These are phyloP conservation scores for Salvelinus sp. DNA, from an alignment of 2,113 vertebrate genomes.

Conservation along the genomic window DNA sequence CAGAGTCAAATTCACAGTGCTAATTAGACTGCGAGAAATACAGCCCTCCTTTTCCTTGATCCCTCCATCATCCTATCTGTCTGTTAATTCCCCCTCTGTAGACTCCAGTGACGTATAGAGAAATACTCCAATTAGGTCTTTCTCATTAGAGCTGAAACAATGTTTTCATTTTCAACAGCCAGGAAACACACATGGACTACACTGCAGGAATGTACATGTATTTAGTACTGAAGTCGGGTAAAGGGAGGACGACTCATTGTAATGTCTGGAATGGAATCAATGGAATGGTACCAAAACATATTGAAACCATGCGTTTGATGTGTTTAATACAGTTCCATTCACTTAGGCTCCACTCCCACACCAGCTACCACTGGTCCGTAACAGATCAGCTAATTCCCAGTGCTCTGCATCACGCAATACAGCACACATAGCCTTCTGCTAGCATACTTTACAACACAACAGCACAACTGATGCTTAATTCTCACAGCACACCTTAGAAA, in stretches of 20 bases:
- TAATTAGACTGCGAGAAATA: conserved; percentile 47
- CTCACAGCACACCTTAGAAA: not conserved
- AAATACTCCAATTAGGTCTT: conserved; percentile 29
- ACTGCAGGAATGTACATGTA: not conserved
- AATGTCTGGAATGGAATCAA: too few species aligned
- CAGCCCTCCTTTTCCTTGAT: conserved; percentile 6
- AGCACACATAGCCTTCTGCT: too few species aligned
- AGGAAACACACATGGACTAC: not conserved
- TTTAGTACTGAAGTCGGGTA: not conserved
- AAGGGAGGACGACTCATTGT: too few species aligned
- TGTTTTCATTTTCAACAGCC: not conserved
- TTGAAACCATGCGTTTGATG: too few species aligned
- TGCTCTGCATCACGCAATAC: too few species aligned
- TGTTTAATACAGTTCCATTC: too few species aligned
- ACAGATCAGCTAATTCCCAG: too few species aligned
- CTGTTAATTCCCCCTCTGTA: conserved; percentile 28
- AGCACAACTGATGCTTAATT: not conserved
- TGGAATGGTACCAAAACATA: too few species aligned
- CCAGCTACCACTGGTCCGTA: too few species aligned
- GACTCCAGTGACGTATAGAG: conserved; percentile 25
- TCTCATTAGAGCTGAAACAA: conserved; percentile 7
- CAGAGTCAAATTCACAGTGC: conserved; percentile 34
- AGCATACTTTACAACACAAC: too few species aligned
- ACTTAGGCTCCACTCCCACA: too few species aligned
- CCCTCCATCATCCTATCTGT: not conserved